Conservation (phyloP, 2,888 invertebrate species). For the Pandemis corylana region DNA sequence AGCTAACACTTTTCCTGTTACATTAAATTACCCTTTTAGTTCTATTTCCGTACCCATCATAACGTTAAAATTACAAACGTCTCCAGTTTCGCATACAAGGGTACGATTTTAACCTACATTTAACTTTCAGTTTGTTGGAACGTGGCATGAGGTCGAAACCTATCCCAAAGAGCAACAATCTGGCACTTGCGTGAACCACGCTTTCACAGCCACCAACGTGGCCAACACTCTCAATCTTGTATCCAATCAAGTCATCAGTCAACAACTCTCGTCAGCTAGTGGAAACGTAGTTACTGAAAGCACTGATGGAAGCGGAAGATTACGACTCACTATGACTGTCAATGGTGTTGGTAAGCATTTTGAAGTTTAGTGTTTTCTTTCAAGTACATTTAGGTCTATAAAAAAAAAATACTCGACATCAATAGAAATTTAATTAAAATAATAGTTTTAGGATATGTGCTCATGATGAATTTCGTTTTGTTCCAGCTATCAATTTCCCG, state of each 20-base stretch:
- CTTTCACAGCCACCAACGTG: not conserved
- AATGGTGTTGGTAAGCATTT: conserved; percentile 8
- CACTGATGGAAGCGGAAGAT: conserved; percentile 20
- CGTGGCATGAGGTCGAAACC: conserved; percentile 81
- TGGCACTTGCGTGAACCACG: conserved; percentile 54
- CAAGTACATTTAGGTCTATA: not conserved
- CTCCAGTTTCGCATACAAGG: not conserved
- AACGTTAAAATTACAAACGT: not conserved
- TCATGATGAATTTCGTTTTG: not conserved
- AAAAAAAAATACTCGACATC: too few species aligned
- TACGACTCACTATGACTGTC: conserved; percentile 41
- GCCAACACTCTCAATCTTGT: conserved; percentile 43
- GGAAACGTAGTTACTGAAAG: conserved; percentile 10
- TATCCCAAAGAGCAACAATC: conserved; percentile 78
- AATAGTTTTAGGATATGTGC: not conserved
- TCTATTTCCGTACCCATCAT: too few species aligned
- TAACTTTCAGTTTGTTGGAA: conserved; percentile 75
- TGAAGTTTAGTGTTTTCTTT: not conserved
- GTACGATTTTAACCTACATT: not conserved
- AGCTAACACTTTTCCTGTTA: not conserved
- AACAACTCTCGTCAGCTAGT: conserved; percentile 40
- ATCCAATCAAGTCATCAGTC: conserved; percentile 51
- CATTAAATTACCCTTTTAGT: not conserved
- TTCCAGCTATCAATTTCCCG: conserved; percentile 13
- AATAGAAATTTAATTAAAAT: not conserved